phyloP scores from a whole-genome alignment of 1,140 invertebrate species.

The Pogonomyrmex californicus region DNA sequence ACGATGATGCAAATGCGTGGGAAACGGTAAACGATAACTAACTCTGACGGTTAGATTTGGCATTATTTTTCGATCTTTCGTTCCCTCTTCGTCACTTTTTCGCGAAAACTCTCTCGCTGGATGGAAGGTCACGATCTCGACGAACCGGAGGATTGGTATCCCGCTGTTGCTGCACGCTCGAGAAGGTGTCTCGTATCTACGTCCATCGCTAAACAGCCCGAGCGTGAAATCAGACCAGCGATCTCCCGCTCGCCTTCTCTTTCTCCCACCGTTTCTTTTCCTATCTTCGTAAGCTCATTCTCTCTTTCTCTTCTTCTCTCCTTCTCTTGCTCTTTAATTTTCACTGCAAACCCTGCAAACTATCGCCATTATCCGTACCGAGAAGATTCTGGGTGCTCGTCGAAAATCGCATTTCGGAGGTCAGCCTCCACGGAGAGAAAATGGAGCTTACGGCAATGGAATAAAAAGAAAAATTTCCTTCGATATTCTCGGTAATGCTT shows the following conservation, averaged over 20 bases:
- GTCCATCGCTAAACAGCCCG: conserved; percentile 84
- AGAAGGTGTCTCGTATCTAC: conserved; percentile 83
- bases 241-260: conserved; percentile 73
- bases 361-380: conserved; percentile 69
- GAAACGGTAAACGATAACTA: neutral
- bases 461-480: conserved; percentile 36
- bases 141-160: conserved; percentile 75
- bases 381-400: conserved; percentile 67
- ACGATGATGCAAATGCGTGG: conserved; percentile 12
- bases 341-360: conserved; percentile 72
- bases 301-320: neutral
- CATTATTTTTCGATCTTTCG: conserved; percentile 44
- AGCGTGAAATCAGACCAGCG: conserved; percentile 84
- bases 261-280: conserved; percentile 45
- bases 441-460: conserved; percentile 36
- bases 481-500: conserved; percentile 19
- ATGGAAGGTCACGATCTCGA: conserved; percentile 75
- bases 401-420: conserved; percentile 73
- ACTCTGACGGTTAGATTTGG: neutral
- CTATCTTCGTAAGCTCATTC: conserved; percentile 11
- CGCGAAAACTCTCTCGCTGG: conserved; percentile 71
- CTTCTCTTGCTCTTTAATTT: conserved; percentile 63
- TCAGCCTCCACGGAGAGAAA: conserved; percentile 46
- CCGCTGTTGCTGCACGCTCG: conserved; percentile 78
- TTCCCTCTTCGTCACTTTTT: conserved; percentile 68